phyloP scores from a whole-genome alignment of 2,113 vertebrate genomes.

The Macroglossus sobrinus region DNA sequence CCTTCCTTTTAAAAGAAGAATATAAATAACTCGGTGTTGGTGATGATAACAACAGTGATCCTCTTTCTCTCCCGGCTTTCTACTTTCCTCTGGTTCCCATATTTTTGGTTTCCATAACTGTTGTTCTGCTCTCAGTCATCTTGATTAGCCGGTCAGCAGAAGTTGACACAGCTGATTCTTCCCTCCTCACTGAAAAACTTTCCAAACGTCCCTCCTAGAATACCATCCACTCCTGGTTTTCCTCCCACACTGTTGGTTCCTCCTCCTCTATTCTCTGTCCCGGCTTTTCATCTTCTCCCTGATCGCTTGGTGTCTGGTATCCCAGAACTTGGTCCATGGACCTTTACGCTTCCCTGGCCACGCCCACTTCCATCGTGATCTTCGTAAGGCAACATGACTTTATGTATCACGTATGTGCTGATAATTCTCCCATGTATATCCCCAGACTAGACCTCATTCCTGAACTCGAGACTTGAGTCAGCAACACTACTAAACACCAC shows the following conservation, averaged over 20 bases:
- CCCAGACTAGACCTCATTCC: neutral
- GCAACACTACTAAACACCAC: neutral
- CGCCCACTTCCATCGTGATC: neutral
- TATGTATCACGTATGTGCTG: neutral
- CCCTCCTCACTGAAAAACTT: neutral
- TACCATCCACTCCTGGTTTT: neutral
- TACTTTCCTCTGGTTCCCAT: neutral
- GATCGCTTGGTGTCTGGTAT: neutral
- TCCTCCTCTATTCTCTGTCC: neutral
- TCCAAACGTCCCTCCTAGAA: neutral
- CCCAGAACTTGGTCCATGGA: neutral
- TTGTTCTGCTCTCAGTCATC: neutral
- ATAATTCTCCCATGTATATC: neutral
- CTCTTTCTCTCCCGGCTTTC: neutral
- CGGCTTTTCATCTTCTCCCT: neutral
- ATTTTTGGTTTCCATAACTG: neutral
- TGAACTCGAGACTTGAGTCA: neutral
- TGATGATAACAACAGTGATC: neutral
- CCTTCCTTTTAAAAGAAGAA: neutral
- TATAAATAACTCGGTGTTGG: neutral
- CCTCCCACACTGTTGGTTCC: too few relatives aligned
- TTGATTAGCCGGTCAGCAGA: neutral
- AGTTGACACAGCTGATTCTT: neutral
- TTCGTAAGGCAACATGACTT: neutral
- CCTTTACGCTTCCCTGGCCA: neutral